A percentile compares a stretch with the other conserved stretches of the same genome.
phyloP scores from a whole-genome alignment of 2,888 invertebrate species.

The Apotomis capreana region DNA sequence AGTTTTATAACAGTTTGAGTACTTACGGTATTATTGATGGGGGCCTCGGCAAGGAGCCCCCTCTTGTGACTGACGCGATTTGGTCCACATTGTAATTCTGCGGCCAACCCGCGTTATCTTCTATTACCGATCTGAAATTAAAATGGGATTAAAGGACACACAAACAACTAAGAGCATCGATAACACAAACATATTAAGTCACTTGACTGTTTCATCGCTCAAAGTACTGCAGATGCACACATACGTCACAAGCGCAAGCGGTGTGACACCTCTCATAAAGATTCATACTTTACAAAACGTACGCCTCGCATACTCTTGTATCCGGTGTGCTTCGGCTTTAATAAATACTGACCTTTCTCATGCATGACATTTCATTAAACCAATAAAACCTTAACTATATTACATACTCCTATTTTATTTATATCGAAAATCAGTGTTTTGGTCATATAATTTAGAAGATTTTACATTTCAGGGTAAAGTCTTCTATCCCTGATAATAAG shows the following conservation, averaged over 20 bases:
- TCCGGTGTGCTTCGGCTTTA: no score
- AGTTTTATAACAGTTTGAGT: slow-evolving; percentile 9
- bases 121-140: slow-evolving; percentile 81
- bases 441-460: background rate
- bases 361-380: no score
- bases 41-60: slow-evolving; percentile 77
- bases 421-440: no score
- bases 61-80: slow-evolving; percentile 79
- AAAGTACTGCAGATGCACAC: no score
- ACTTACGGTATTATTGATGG: slow-evolving; percentile 80
- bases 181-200: no score
- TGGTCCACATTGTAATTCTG: slow-evolving; percentile 79
- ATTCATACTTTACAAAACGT: no score
- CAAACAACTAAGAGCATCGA: no score
- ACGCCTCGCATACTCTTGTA: no score
- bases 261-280: no score
- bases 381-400: background rate
- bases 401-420: background rate
- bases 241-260: no score
- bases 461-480: background rate
- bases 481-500: background rate
- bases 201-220: no score
- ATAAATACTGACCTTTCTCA: no score
- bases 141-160: slow-evolving; percentile 14
- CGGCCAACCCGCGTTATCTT: slow-evolving; percentile 81